Evolutionary conservation across 2,888 invertebrate species (phyloP).

Genomic region (Ormyrus labotus): DNA sequence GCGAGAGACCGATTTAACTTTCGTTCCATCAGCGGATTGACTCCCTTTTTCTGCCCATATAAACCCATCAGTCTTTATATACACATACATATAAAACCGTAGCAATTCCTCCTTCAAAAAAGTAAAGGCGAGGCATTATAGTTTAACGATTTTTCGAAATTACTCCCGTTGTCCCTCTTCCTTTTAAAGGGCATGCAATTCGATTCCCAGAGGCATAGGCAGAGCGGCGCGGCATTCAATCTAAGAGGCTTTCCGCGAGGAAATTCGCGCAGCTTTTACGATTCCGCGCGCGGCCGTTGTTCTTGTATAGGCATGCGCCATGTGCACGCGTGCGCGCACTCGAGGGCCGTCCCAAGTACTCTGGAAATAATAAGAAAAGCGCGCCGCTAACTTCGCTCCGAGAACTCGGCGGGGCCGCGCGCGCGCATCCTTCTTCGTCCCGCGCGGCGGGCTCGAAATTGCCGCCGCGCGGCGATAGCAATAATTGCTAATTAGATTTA

Average conservation of each 20-base stretch:
- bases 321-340: not conserved
- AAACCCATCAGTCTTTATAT: not conserved
- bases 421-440: not conserved
- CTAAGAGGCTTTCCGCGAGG: slow-evolving; percentile 26
- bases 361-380: too few relatives aligned
- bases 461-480: slow-evolving; percentile 13
- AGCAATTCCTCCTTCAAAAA: not conserved
- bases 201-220: slow-evolving; percentile 6
- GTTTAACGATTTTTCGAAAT: slow-evolving; percentile 22
- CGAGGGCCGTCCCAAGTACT: too few relatives aligned
- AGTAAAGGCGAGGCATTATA: not conserved
- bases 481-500: slow-evolving; percentile 55
- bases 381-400: not conserved
- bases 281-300: slow-evolving; percentile 17
- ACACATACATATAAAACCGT: not conserved
- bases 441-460: not conserved
- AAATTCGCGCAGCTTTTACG: slow-evolving; percentile 45
- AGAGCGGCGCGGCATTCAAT: slow-evolving; percentile 1
- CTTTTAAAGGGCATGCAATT: slow-evolving; percentile 5
- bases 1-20: slow-evolving; percentile 9
- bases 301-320: not conserved
- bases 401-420: slow-evolving; percentile 2
- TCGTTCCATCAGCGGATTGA: slow-evolving; percentile 36
- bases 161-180: not conserved
- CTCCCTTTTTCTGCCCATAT: not conserved